These are phyloP conservation scores for Siniperca scherzeri DNA, from an alignment of 2,797 vertebrate species.

Conservation along the genomic window DNA sequence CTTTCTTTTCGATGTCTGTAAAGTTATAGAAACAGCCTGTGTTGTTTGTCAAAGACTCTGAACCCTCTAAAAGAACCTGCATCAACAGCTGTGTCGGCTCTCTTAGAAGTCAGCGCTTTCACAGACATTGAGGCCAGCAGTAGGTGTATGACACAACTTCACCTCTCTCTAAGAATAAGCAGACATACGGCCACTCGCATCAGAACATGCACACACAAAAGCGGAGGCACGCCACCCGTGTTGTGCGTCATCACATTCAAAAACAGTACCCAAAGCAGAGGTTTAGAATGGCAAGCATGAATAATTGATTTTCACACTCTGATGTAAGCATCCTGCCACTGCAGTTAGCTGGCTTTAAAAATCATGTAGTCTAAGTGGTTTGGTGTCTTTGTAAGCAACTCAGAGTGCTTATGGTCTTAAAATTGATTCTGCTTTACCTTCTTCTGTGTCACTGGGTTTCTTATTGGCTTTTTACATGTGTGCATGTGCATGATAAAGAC, in stretches of 20 bases:
- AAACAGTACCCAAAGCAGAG: conserved; percentile 33
- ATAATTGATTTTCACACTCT: conserved; percentile 59
- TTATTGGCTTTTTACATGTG: no score
- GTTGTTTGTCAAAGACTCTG: conserved; percentile 7
- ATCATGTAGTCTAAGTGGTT: conserved; percentile 26
- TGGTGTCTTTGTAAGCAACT: conserved; percentile 23
- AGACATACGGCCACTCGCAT: conserved; percentile 11
- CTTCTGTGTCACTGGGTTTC: no score
- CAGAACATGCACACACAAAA: conserved; percentile 4
- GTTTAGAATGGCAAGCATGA: conserved; percentile 50
- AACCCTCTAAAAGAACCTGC: conserved; percentile 12
- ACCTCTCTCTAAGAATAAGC: conserved; percentile 59
- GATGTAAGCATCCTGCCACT: conserved; percentile 42
- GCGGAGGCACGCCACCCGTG: conserved; percentile 1
- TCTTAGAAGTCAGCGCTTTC: conserved; percentile 20
- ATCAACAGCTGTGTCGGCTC: conserved; percentile 9
- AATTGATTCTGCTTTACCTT: not conserved
- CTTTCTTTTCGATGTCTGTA: not conserved
- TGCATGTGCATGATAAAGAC: not conserved
- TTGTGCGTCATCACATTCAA: conserved; percentile 67
- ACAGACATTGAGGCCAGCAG: conserved; percentile 22
- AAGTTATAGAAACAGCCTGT: conserved; percentile 10
- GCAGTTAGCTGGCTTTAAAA: conserved; percentile 30
- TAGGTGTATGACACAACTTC: conserved; percentile 32
- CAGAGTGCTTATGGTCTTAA: not conserved